These are phyloP conservation scores for Otocyon megalotis DNA, from an alignment of 2,113 vertebrate genomes.

Conservation along the genomic window DNA sequence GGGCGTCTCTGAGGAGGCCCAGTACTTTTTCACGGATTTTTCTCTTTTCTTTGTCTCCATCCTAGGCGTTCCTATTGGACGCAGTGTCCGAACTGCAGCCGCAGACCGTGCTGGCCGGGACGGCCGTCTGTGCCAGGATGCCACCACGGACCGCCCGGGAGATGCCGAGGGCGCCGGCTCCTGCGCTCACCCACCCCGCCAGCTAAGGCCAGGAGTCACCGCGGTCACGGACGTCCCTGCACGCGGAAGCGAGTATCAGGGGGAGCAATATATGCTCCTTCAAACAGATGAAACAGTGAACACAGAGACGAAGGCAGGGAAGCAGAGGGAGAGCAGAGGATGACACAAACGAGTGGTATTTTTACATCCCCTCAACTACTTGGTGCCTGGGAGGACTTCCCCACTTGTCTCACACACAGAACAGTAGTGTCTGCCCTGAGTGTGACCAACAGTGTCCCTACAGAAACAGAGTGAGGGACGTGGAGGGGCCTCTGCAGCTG, in stretches of 20 bases:
- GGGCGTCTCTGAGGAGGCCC: neutral
- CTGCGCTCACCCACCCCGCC: no score
- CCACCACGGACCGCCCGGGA: no score
- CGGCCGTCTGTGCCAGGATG: rapidly evolving
- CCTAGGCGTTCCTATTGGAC: no score
- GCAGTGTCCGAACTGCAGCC: neutral
- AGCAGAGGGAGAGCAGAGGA: no score
- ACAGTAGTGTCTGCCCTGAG: neutral
- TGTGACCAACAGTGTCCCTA: neutral
- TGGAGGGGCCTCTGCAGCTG: neutral
- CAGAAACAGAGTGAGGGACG: neutral
- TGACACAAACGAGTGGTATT: neutral
- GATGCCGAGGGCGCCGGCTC: no score
- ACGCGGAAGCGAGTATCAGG: neutral
- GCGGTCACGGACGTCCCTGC: neutral
- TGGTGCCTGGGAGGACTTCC: neutral
- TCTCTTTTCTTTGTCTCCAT: neutral
- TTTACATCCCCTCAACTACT: neutral
- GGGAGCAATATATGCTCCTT: neutral
- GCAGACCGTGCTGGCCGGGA: no score
- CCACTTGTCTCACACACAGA: neutral
- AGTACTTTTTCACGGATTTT: neutral
- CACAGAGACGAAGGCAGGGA: neutral
- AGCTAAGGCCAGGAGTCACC: neutral
- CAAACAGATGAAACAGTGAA: neutral